phyloP scores from a whole-genome alignment of 64 coral and sea anemone species.

The Hydrozoanthus tunicans region DNA sequence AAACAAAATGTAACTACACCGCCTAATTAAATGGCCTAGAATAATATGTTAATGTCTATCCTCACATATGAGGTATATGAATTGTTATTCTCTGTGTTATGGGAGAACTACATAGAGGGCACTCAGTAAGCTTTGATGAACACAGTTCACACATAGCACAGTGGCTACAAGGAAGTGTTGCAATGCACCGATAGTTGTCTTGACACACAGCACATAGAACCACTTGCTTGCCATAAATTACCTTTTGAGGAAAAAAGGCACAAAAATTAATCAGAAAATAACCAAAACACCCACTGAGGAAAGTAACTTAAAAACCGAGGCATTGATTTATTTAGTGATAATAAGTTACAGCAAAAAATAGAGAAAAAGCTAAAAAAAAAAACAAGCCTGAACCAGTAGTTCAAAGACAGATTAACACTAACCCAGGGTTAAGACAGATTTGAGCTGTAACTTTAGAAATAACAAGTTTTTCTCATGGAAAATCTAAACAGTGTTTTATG shows the following conservation, averaged over 20 bases:
- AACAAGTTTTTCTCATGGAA: too few relatives aligned
- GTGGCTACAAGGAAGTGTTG: conserved; percentile 93
- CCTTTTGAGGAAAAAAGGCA: conserved; percentile 50
- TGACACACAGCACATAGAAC: conserved; percentile 86
- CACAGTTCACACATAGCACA: conserved; percentile 94
- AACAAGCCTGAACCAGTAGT: too few relatives aligned
- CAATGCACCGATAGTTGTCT: conserved; percentile 71
- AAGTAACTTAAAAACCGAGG: not conserved
- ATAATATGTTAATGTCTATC: conserved; percentile 78
- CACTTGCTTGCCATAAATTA: conserved; percentile 90
- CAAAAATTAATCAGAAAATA: not conserved
- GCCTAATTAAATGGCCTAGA: conserved; percentile 49
- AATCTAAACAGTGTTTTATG: too few relatives aligned
- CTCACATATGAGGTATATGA: conserved; percentile 78
- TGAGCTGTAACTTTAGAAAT: too few relatives aligned
- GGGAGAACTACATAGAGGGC: conserved; percentile 83
- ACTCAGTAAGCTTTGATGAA: conserved; percentile 75
- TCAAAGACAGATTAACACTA: too few relatives aligned
- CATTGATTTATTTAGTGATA: too few relatives aligned
- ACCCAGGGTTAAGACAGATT: too few relatives aligned
- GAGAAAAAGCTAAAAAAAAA: not conserved
- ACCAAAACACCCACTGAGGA: not conserved
- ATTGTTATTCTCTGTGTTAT: conserved; percentile 88
- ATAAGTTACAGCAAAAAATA: too few relatives aligned
- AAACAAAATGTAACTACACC: conserved; percentile 71